A percentile compares a stretch with the other conserved stretches of the same genome.
These are phyloP conservation scores for Zosterops hypoxanthus DNA, from an alignment of 2,113 vertebrate genomes.

Conservation along the genomic window DNA sequence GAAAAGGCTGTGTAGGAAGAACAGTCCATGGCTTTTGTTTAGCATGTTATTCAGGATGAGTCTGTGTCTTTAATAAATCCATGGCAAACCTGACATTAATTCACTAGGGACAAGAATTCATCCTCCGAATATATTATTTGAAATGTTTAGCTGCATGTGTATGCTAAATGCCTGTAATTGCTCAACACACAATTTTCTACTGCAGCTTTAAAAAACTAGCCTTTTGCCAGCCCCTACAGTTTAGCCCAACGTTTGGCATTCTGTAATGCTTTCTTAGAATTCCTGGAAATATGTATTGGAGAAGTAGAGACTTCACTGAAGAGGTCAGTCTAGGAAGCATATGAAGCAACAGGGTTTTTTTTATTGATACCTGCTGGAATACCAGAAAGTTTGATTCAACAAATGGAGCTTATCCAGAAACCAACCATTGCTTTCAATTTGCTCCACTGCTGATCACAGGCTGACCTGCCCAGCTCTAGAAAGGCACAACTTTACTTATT, in stretches of 20 bases:
- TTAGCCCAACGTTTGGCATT: neutral
- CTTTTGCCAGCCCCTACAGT: neutral
- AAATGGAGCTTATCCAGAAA: neutral
- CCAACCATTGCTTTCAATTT: neutral
- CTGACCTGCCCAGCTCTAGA: neutral
- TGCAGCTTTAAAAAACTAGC: neutral
- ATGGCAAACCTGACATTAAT: neutral
- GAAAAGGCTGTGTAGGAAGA: neutral
- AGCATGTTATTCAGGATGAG: neutral
- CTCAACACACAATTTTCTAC: neutral
- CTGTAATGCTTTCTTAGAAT: neutral
- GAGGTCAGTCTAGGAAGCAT: neutral
- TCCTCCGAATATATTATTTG: neutral
- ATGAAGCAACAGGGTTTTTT: neutral
- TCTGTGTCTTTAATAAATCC: neutral
- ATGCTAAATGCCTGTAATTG: neutral
- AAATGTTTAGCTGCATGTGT: neutral
- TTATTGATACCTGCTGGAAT: neutral
- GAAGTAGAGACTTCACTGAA: neutral
- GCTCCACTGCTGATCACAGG: neutral
- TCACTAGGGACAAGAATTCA: neutral
- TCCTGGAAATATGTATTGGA: neutral
- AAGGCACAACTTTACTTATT: neutral
- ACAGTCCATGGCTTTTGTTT: neutral
- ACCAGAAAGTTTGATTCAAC: neutral